Percentiles rank a stretch among this genome's conserved stretches.
These are phyloP conservation scores for Lordiphosa stackelbergi DNA, from an alignment of 1,140 invertebrate species.

Conservation along the genomic window DNA sequence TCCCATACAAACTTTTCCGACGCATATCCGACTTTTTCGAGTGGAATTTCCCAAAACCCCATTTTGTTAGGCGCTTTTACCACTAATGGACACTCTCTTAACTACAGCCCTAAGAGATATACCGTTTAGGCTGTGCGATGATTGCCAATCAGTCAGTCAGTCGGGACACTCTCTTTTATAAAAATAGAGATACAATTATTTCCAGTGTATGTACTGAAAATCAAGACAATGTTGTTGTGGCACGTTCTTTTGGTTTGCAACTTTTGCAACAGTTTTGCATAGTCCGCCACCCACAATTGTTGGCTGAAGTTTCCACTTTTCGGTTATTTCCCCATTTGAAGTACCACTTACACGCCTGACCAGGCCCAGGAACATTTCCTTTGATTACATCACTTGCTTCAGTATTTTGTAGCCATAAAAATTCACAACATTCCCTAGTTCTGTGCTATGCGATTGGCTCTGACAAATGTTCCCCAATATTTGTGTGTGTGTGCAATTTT, in stretches of 20 bases:
- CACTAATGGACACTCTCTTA: no score
- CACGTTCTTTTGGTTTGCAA: conserved; percentile 23
- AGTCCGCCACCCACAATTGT: conserved; percentile 24
- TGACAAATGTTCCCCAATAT: conserved; percentile 30
- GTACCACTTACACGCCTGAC: conserved; percentile 6
- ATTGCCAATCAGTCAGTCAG: no score
- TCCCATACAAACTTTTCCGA: no score
- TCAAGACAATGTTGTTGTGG: conserved; percentile 49
- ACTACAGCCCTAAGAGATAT: no score
- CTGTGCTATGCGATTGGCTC: conserved; percentile 5
- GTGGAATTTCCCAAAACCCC: no score
- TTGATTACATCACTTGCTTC: conserved; percentile 21
- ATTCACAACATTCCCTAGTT: conserved; percentile 22
- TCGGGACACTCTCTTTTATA: no score
- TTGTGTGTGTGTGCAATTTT: conserved; percentile 44
- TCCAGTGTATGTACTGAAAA: conserved; percentile 19
- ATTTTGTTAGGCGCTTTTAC: no score
- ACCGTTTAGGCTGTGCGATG: no score
- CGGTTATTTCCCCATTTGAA: not conserved
- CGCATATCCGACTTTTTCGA: no score
- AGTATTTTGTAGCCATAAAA: conserved; percentile 24
- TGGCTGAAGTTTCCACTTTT: conserved; percentile 9
- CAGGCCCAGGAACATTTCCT: not conserved
- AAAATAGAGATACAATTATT: no score
- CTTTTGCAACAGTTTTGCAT: conserved; percentile 45